Evolutionary conservation across 2,888 invertebrate species (phyloP).

Genomic region (Apamea crenata): DNA sequence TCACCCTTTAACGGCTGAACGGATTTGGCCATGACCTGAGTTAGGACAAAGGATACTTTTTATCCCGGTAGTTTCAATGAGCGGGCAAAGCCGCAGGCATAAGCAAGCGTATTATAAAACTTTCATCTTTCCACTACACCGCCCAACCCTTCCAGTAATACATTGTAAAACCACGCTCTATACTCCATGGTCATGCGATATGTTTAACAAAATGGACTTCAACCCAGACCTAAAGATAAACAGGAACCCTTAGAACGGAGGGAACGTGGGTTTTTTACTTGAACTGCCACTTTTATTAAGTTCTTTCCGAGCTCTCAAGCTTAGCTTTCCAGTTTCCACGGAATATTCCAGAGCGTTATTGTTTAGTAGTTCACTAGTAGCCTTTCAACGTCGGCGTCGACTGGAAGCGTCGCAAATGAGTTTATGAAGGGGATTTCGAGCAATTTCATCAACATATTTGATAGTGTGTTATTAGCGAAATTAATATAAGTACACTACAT

Average conservation of each 20-base stretch:
- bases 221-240: constrained; percentile 35
- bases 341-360: constrained; percentile 55
- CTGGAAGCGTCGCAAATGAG: constrained; percentile 40
- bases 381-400: constrained; percentile 32
- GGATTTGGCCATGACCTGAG: neutral
- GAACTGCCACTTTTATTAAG: constrained; percentile 53
- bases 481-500: constrained; percentile 20
- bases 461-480: constrained; percentile 34
- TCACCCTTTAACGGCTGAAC: neutral
- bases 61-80: neutral
- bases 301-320: constrained; percentile 42
- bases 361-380: too few species aligned
- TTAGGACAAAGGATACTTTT: neutral
- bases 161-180: neutral
- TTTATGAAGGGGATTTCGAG: constrained; percentile 30
- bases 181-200: neutral
- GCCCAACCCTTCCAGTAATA: neutral
- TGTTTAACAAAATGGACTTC: constrained; percentile 4
- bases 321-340: constrained; percentile 53
- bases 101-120: neutral
- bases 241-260: constrained; percentile 15
- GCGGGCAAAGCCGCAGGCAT: neutral
- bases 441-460: constrained; percentile 44
- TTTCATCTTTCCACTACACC: neutral
- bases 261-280: constrained; percentile 34